Evolutionary conservation across 2,797 vertebrate genomes (phyloP).

Genomic region (Podarcis lilfordi): DNA sequence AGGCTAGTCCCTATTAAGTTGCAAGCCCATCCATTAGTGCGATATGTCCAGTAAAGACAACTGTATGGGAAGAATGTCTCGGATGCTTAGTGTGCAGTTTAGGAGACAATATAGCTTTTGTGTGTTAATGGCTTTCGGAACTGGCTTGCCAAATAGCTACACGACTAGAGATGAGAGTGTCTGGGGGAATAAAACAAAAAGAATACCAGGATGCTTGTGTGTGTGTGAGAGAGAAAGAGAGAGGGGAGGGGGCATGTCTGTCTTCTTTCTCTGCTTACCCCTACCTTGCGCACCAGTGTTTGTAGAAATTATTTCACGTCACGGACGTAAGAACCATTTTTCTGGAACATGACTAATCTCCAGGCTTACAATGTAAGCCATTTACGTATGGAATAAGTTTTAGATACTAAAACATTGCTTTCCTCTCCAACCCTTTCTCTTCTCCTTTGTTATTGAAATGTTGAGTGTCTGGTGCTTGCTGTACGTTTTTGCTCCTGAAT

Average conservation of each 20-base stretch:
- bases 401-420: neutral
- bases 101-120: conserved; percentile 39
- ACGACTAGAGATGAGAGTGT: conserved; percentile 17
- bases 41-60: conserved; percentile 26
- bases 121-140: conserved; percentile 33
- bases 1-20: conserved; percentile 12
- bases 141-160: conserved; percentile 29
- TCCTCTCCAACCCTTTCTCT: neutral
- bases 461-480: neutral
- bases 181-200: neutral
- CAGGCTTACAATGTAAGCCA: no score
- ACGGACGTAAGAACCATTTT: neutral
- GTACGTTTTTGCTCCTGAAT: neutral
- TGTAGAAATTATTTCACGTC: neutral
- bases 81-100: conserved; percentile 41
- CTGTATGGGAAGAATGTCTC: conserved; percentile 27
- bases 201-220: neutral
- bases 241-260: neutral
- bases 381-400: neutral
- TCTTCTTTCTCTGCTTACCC: neutral
- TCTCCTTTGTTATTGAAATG: neutral
- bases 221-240: neutral
- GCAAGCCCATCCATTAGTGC: conserved; percentile 32
- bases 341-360: neutral
- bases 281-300: neutral